Evolutionary conservation across 2,888 invertebrate species (phyloP), one percentile per base, ranked within the genome.

Genomic region (Agrotis puta): DNA sequence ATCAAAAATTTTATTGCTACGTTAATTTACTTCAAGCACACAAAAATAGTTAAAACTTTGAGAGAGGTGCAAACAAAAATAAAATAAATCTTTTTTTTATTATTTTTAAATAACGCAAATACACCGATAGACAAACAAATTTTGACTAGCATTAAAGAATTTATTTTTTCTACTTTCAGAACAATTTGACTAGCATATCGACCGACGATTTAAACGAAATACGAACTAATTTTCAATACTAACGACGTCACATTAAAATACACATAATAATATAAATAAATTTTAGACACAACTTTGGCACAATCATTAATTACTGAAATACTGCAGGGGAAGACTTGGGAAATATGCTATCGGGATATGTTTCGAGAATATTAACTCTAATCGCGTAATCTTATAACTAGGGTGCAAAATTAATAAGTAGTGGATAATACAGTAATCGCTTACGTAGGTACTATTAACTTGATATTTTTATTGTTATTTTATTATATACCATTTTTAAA

Each of bases 241-340:
- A 78, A 50, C 86, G 86, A 86, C 86, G 80, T 75, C 81, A 84
- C 87, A 87, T 86, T 85, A 88, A 88, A 91, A 89, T 90, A 87
- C 85, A 85, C 61, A 59, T 70, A 74, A 78, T 74, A 27, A 69
- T 87, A 84, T 88, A 87, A 87, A 88, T 82, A 85, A 74, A 85
- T 84, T 85, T 90, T 90, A 88, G 89, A 93, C 91, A 91, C 90
- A 92, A 93, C 93, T 95, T 96, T 95, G 96, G 96, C 96, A 95
- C 95, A 94, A 90, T 91, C 90, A 91, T 92, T 89, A 87, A 89
- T 91, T 91, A 91, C 83, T 88, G 91, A 94, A 93, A 96, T 94
- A 94, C 92, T 92, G 93, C 94, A 91, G 93, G 95, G 96, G 95
- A 95, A 95, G 95, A 95, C 95, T 89, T 86, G 88, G 92, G 93